Conservation (phyloP, 2,797 vertebrate genomes). For the Channa striata region DNA sequence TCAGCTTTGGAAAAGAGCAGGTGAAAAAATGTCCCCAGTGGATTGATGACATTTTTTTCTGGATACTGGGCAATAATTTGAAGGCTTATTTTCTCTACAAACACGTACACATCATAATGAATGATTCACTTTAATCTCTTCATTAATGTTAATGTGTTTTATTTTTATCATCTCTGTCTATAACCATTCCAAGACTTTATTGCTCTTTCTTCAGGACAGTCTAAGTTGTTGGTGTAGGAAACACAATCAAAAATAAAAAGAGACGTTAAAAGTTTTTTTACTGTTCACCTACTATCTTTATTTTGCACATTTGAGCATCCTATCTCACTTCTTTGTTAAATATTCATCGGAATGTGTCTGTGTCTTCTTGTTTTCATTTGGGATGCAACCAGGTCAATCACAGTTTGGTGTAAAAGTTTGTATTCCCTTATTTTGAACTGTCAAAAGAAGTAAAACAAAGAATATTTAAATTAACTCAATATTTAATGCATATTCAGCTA, state of each 20-base stretch:
- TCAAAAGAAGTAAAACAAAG: no score
- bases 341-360: not conserved
- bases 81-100: not conserved
- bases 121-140: not conserved
- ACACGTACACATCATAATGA: not conserved
- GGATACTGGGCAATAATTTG: not conserved
- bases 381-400: constrained; percentile 11
- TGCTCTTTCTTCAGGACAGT: not conserved
- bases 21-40: not conserved
- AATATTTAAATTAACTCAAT: not conserved
- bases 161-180: no score
- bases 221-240: not conserved
- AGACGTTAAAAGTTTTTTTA: constrained; percentile 1
- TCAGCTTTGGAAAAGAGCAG: not conserved
- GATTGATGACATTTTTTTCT: not conserved
- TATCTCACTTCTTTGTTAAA: constrained; percentile 15
- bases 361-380: not conserved
- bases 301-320: constrained; percentile 13
- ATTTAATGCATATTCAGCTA: no score
- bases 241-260: not conserved
- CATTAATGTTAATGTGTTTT: not conserved
- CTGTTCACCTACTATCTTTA: constrained; percentile 10
- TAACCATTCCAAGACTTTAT: not conserved
- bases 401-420: no score
- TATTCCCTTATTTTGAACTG: no score